Percentiles rank a stretch among this genome's conserved stretches.
phyloP scores from a whole-genome alignment of 2,113 vertebrate genomes.

The Galbula dea region DNA sequence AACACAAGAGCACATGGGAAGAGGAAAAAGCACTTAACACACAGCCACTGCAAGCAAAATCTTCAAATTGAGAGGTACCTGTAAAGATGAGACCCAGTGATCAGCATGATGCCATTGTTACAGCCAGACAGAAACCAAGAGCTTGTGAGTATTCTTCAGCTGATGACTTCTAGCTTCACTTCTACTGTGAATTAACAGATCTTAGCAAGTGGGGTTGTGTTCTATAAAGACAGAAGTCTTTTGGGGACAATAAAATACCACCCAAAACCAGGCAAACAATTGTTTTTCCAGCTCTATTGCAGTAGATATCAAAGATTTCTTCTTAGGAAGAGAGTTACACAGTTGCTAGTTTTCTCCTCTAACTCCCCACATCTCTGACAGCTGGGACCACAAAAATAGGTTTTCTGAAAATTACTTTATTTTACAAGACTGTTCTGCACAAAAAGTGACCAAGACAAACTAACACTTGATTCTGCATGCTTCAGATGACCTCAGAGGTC shows the following conservation, averaged over 20 bases:
- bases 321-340: not conserved
- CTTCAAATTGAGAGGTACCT: not conserved
- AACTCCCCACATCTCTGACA: not conserved
- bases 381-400: conserved; percentile 13
- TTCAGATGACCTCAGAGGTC: conserved; percentile 14
- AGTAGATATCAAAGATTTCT: not conserved
- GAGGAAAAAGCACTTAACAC: not conserved
- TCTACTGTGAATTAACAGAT: not conserved
- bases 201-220: not conserved
- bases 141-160: not conserved
- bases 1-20: not conserved
- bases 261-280: not conserved
- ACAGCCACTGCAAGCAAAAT: not conserved
- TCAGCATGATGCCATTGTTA: not conserved
- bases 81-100: not conserved
- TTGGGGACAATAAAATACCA: not conserved
- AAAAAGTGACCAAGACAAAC: not conserved
- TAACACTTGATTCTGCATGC: not conserved
- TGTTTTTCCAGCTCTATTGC: not conserved
- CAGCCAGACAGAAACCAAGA: not conserved
- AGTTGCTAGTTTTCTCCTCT: not conserved
- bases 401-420: conserved; percentile 15
- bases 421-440: conserved; percentile 29
- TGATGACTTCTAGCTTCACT: not conserved
- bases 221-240: not conserved